These are phyloP conservation scores for Polyommatus iphigenia DNA, from an alignment of 2,888 invertebrate genomes.

Conservation along the genomic window DNA sequence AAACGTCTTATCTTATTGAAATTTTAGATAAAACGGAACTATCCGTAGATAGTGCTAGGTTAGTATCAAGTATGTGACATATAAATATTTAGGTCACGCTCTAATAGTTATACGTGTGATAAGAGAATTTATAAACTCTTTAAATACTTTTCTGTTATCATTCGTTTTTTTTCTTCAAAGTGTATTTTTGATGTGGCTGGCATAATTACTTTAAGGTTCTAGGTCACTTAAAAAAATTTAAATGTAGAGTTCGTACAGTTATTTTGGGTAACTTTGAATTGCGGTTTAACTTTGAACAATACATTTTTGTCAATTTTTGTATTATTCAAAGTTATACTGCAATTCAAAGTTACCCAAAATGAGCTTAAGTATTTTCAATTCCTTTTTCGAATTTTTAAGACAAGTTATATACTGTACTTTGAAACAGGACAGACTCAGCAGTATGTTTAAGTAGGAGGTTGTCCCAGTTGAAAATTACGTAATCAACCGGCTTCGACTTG, in stretches of 20 bases:
- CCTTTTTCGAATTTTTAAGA: background rate
- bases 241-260: background rate
- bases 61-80: background rate
- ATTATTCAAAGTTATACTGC: no score
- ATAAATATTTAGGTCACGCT: constrained; percentile 17
- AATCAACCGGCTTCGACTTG: constrained; percentile 22
- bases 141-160: background rate
- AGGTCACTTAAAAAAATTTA: background rate
- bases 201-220: background rate
- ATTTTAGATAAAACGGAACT: constrained; percentile 16
- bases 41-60: background rate
- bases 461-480: constrained; percentile 15
- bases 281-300: no score
- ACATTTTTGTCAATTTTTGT: no score
- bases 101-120: background rate
- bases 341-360: no score
- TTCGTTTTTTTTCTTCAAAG: background rate
- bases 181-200: background rate
- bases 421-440: background rate
- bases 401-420: background rate
- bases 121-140: background rate
- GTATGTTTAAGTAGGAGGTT: constrained; percentile 16
- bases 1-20: background rate
- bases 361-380: background rate
- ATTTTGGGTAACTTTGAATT: no score